These are phyloP conservation scores for Cheiracanthium punctorium DNA, from an alignment of 2,888 invertebrate genomes.

Conservation along the genomic window DNA sequence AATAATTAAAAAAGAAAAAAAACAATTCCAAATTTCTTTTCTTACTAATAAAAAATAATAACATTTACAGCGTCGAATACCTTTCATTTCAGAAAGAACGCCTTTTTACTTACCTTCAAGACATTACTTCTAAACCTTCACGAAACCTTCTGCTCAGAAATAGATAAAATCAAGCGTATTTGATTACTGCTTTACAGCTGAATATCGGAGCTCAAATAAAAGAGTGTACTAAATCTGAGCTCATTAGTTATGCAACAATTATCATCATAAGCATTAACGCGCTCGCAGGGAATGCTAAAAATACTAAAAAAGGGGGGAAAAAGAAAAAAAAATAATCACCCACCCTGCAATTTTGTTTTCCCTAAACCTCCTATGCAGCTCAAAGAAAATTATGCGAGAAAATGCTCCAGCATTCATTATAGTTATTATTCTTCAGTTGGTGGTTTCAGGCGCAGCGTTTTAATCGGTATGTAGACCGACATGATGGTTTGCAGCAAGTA, in stretches of 20 bases:
- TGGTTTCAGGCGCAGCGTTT: neutral
- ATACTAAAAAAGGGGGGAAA: neutral
- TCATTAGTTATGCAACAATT: conserved; percentile 32
- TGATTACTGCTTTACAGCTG: neutral
- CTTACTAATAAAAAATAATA: too few species aligned
- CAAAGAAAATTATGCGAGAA: conserved; percentile 17
- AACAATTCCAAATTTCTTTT: too few species aligned
- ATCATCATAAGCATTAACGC: conserved; percentile 20
- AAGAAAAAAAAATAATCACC: neutral
- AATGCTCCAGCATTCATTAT: conserved; percentile 7
- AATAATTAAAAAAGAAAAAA: too few species aligned
- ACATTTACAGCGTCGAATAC: too few species aligned
- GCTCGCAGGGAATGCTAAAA: neutral
- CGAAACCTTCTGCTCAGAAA: neutral
- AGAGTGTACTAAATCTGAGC: conserved; percentile 15
- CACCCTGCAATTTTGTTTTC: conserved; percentile 5
- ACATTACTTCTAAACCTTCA: neutral
- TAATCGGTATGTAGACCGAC: conserved; percentile 16
- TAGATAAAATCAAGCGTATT: neutral
- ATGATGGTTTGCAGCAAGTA: neutral
- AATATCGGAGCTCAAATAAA: neutral
- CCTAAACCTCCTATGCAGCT: neutral
- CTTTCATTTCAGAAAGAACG: too few species aligned
- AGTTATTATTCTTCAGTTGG: conserved; percentile 29
- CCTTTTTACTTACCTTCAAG: neutral